A percentile compares a stretch with the other conserved stretches of the same genome.
phyloP scores from a whole-genome alignment of 2,113 vertebrate species.

The Bubalus kerabau region DNA sequence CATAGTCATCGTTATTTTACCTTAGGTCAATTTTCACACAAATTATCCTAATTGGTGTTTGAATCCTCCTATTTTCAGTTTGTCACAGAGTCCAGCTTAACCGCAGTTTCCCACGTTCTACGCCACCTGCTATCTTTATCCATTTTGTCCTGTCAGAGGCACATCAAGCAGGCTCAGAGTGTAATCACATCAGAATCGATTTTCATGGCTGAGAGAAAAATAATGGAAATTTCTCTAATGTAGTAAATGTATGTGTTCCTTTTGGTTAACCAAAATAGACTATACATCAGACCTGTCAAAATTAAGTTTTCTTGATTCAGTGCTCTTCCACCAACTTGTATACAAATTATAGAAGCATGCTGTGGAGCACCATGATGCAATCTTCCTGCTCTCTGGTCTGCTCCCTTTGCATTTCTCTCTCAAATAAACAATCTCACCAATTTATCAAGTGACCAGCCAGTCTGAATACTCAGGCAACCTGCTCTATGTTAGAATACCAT shows the following conservation, averaged over 20 bases:
- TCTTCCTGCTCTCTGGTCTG: constrained; percentile 31
- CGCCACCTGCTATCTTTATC: constrained; percentile 87
- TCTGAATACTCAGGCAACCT: constrained; percentile 28
- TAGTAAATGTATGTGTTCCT: constrained; percentile 98
- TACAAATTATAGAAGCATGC: constrained; percentile 74
- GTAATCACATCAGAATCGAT: constrained; percentile 99
- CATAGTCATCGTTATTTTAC: constrained; percentile 6
- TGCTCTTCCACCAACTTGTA: constrained; percentile 75
- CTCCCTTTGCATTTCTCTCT: constrained; percentile 10
- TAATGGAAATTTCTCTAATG: constrained; percentile 99
- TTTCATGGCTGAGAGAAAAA: constrained; percentile 98
- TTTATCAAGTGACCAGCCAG: constrained; percentile 33
- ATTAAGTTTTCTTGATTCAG: constrained; percentile 85
- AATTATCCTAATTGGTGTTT: constrained; percentile 77
- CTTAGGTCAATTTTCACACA: constrained; percentile 42
- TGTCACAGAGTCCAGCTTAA: constrained; percentile 76
- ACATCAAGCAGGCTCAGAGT: constrained; percentile 89
- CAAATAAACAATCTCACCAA: constrained; percentile 46
- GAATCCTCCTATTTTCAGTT: constrained; percentile 79
- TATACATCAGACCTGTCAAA: constrained; percentile 95
- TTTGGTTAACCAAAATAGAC: constrained; percentile 99
- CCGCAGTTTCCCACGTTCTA: constrained; percentile 80
- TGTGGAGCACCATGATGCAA: constrained; percentile 43
- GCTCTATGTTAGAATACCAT: background rate
- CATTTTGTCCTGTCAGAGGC: constrained; percentile 90